phyloP scores from a whole-genome alignment of 2,797 vertebrate species.

The Dallia pectoralis region DNA sequence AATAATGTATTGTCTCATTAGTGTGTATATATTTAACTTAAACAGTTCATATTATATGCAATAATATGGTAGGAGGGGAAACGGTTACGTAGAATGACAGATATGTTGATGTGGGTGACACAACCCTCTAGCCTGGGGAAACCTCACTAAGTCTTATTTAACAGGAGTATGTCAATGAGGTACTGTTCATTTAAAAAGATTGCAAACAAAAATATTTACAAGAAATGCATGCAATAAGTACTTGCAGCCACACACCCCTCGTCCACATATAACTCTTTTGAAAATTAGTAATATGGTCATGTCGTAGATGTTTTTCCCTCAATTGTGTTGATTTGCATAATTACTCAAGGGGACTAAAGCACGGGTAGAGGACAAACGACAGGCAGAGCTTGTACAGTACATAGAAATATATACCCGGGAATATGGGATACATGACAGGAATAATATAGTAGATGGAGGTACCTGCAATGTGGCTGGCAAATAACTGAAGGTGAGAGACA shows the following conservation, averaged over 20 bases:
- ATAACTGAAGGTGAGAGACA: neutral
- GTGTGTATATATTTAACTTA: no score
- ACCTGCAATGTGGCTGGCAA: constrained; percentile 14
- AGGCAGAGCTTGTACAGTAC: constrained; percentile 29
- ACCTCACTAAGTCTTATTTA: neutral
- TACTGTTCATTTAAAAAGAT: constrained; percentile 29
- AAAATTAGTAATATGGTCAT: constrained; percentile 52
- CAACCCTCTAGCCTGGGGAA: neutral
- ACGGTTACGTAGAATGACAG: no score
- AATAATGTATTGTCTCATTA: no score
- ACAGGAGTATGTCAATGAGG: neutral
- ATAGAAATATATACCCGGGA: constrained; percentile 16
- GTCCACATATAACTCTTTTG: constrained; percentile 47
- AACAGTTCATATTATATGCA: no score
- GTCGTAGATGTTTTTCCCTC: constrained; percentile 33
- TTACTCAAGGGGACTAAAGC: constrained; percentile 50
- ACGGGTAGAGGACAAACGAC: constrained; percentile 40
- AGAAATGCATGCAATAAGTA: constrained; percentile 40
- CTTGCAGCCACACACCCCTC: constrained; percentile 29
- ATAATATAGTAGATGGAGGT: constrained; percentile 15
- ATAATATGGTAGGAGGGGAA: no score
- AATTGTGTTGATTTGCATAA: constrained; percentile 56
- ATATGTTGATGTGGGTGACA: no score
- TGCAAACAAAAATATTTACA: constrained; percentile 18
- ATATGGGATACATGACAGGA: constrained; percentile 24